Conservation (phyloP, 64 coral and sea anemone species). For the Montipora efflorescens region DNA sequence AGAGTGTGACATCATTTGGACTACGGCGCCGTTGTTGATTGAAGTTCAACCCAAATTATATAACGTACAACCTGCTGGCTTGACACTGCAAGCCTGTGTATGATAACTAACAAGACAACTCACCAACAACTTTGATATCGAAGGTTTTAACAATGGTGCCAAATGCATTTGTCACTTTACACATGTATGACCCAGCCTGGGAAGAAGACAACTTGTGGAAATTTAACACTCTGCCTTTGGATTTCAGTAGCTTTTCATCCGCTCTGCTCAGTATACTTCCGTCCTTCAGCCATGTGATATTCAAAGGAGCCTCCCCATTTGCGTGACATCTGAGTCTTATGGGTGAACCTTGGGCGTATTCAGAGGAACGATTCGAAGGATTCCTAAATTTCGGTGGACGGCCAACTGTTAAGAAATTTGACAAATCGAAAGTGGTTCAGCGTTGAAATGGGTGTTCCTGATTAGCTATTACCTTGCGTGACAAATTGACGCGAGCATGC, state of each 20-base stretch:
- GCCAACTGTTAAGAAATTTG: not conserved
- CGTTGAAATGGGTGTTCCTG: too few relatives aligned
- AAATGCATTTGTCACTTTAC: constrained; percentile 40
- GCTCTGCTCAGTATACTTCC: not conserved
- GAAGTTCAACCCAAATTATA: too few relatives aligned
- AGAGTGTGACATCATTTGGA: too few relatives aligned
- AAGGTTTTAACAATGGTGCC: constrained; percentile 42
- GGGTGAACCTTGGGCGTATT: constrained; percentile 10
- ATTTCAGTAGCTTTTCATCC: not conserved
- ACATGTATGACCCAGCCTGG: constrained; percentile 41
- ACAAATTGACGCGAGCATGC: too few relatives aligned
- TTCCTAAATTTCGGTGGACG: constrained; percentile 18
- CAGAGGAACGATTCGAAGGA: not conserved
- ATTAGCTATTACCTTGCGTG: too few relatives aligned
- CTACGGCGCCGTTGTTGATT: too few relatives aligned
- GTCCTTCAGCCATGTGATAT: constrained; percentile 44
- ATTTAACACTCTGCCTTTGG: constrained; percentile 19
- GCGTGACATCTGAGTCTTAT: constrained; percentile 56
- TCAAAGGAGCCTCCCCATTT: not conserved
- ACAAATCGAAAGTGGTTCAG: too few relatives aligned
- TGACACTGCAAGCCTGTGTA: too few relatives aligned
- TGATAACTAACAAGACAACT: not conserved
- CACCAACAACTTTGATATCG: constrained; percentile 44
- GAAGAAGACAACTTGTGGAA: not conserved
- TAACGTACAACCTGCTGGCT: too few relatives aligned